Evolutionary conservation across 2,888 invertebrate genomes (phyloP), one percentile per base, ranked within the genome.

Genomic region (Malacosoma neustria): DNA sequence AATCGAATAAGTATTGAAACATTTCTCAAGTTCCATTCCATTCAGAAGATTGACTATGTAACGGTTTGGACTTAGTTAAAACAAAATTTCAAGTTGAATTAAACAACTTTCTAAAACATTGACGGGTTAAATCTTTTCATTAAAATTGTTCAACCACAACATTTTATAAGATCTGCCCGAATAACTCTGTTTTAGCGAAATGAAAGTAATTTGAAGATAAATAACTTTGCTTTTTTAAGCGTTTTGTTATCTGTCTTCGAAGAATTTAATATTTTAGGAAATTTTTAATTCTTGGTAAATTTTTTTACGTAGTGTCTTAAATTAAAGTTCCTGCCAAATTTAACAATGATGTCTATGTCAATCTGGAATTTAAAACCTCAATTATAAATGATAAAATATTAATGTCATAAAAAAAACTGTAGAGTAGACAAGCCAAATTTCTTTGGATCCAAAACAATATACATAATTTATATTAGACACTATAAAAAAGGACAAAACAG

Each of bases 71-170:
- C 49, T 55, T 52, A 44, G 51, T 54, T 57, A 56, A 54, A 60
- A 57, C 47, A 53, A 51, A 61, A 64, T 61, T 68, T 56, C 50
- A 51, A 57, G 53, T 63, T 57, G 62, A 73, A 67, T 68, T 62
- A 65, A 69, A 66, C 65, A 73, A 72, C 54, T 68, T 69, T 57
- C 52, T 55, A 46, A 51, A 51, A 54, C 61, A 63, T 58, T 62
- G 54, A 61, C 57, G 61, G 56, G 53, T 60, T 61, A 60, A 64
- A 68, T 66, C 65, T 62, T 75, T 74, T 74, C 72, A 77, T 76
- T 75, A 73, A 76, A 79, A 69, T 74, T 75, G 67, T 76, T 77
- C 70, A 60, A 62, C 74, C 72, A 57, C 72, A 69, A 69, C 61
- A 64, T 71, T 72, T 72, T 72, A 66, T 72, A 70, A 73, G 72